A percentile compares a stretch with the other conserved stretches of the same genome.
Evolutionary conservation across 1,140 invertebrate species (phyloP).

Genomic region (Babylonia areolata): DNA sequence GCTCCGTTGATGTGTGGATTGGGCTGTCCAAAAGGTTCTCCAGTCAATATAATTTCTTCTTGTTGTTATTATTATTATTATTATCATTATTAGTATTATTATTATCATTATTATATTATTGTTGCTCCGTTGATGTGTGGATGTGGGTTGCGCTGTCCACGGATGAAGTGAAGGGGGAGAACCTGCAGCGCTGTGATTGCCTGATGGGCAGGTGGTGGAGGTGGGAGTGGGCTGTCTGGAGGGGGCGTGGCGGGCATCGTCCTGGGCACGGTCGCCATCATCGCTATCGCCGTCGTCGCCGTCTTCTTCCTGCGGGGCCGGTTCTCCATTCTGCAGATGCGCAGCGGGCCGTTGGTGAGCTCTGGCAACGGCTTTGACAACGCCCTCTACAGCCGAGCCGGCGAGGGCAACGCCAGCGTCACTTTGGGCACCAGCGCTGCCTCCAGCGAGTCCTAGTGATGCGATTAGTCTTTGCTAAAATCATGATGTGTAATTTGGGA

Average conservation of each 20-base stretch:
- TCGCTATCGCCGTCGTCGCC: background rate
- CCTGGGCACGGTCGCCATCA: slow-evolving; percentile 29
- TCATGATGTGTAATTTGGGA: no score
- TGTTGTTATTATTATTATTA: no score
- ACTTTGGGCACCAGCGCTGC: background rate
- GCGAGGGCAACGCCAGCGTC: background rate
- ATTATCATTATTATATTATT: no score
- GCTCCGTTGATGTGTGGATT: no score
- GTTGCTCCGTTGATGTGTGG: no score
- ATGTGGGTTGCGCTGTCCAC: no score
- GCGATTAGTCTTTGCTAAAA: no score
- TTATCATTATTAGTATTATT: no score
- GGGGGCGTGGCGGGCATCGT: slow-evolving; percentile 46
- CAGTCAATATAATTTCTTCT: no score
- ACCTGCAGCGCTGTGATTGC: background rate
- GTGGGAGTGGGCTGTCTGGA: slow-evolving; percentile 21
- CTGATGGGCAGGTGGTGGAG: background rate
- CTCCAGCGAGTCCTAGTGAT: background rate
- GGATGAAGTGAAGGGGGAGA: no score
- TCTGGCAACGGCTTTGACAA: slow-evolving; percentile 37
- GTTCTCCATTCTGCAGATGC: background rate
- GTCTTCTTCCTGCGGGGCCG: slow-evolving; percentile 29
- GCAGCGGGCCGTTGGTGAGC: background rate
- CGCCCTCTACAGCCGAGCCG: slow-evolving; percentile 33
- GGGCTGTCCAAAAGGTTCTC: no score